These are phyloP conservation scores for Hyppa rectilinea DNA, from an alignment of 2,888 invertebrate genomes.

Conservation along the genomic window DNA sequence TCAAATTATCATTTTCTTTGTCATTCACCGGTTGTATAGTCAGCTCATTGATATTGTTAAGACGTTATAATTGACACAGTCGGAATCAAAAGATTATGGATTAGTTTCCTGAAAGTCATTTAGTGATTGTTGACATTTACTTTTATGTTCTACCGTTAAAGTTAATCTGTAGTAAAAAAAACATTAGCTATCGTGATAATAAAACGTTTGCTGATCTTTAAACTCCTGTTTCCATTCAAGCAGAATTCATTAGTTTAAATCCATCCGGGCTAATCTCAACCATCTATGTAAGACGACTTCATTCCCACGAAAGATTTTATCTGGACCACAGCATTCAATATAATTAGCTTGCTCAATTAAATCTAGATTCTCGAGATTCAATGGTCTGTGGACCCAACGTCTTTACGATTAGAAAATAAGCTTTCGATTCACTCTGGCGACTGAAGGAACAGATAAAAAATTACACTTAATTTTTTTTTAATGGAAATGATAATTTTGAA, in stretches of 20 bases:
- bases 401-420: slow-evolving; percentile 55
- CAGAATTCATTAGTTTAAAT: slow-evolving; percentile 52
- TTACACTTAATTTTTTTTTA: not conserved
- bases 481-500: not conserved
- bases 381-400: slow-evolving; percentile 45
- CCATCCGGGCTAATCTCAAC: slow-evolving; percentile 53
- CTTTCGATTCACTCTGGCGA: slow-evolving; percentile 42
- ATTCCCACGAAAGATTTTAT: slow-evolving; percentile 76
- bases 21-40: slow-evolving; percentile 21
- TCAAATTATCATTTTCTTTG: slow-evolving; percentile 32
- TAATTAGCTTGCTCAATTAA: slow-evolving; percentile 83
- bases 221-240: slow-evolving; percentile 35
- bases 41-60: slow-evolving; percentile 14
- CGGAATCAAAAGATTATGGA: not conserved
- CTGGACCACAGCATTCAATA: slow-evolving; percentile 73
- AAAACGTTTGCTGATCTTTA: slow-evolving; percentile 32
- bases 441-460: slow-evolving; percentile 2
- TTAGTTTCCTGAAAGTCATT: not conserved
- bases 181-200: slow-evolving; percentile 1
- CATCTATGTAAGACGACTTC: slow-evolving; percentile 66
- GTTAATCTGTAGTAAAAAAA: not conserved
- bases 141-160: not conserved
- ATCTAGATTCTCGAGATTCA: slow-evolving; percentile 72
- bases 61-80: not conserved
- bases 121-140: not conserved